phyloP scores from a whole-genome alignment of 1,140 invertebrate species.

The Steinernema khuongi region DNA sequence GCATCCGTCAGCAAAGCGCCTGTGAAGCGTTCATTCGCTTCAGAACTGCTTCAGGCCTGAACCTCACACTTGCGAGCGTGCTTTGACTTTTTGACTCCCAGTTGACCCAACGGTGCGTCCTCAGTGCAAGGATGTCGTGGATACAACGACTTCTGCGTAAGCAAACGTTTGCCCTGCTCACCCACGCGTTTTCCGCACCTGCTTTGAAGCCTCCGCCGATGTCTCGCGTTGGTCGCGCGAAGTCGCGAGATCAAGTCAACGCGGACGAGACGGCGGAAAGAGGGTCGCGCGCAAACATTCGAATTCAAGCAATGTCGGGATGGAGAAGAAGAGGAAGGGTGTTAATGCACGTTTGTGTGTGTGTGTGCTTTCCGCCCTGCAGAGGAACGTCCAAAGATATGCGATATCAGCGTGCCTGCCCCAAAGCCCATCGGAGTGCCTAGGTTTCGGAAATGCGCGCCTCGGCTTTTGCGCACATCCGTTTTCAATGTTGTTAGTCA shows the following conservation, averaged over 20 bases:
- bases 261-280: background rate
- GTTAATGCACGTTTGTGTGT: conserved; percentile 15
- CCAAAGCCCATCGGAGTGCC: too few species aligned
- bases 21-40: background rate
- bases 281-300: conserved; percentile 9
- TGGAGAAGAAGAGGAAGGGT: background rate
- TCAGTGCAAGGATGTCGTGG: too few species aligned
- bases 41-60: too few species aligned
- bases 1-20: background rate
- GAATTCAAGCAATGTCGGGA: background rate
- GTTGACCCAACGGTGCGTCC: too few species aligned
- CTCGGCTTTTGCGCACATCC: background rate
- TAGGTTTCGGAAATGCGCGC: background rate
- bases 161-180: background rate
- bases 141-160: background rate
- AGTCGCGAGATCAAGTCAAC: background rate
- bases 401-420: too few species aligned
- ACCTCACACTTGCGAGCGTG: too few species aligned
- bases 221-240: background rate
- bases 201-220: background rate
- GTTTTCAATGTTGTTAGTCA: background rate
- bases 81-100: too few species aligned
- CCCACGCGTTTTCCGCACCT: conserved; percentile 5
- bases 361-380: background rate
- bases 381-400: background rate